Base-by-base conservation (phyloP, 2,113 vertebrate species). In the Brachypodius melanocephalos region DNA sequence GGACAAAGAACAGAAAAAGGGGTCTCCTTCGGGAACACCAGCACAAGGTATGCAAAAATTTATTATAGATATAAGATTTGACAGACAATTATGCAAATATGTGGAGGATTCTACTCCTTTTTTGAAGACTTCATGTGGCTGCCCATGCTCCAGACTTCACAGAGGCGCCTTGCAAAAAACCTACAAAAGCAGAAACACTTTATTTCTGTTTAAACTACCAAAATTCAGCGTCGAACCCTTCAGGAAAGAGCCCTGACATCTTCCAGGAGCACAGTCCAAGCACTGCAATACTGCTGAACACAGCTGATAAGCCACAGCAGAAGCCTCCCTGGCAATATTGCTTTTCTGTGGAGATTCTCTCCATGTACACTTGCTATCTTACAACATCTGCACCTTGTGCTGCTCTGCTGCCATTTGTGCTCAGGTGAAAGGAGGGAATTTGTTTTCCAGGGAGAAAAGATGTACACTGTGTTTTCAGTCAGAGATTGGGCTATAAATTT, bases 341-440 rank as follows among this genome's bases (percentile, higher is more conserved):
- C 24, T 38, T 59, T 86, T 45, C 80, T 36, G 4, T 7, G 65
- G 52, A 71, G 29, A 52, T 71, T 43, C 48, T 49, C 65, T 67
- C 8, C 48, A 3, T 17, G 34, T 28, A 45, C 26, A 2, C 29
- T 74, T 0, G 0, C 43, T 54, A 5, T 45, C 63, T 77, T 29
- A 45, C 52, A 80, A 3, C 49, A 79, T 13, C 57, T 32, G 62
- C 62, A 28, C 68, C 76, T 58, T n/a, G 57, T 79, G 40, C 22
- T n/a, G 2, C 49, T 19, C 0, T 10, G 49, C 65, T 81, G 57
- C 51, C 51, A 17, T 46, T 67, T 92, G 36, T 40, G 42, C 28
- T 73, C 19, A 32, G 49, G 38, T 71, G 34, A 83, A 67, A 81
- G 51, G 65, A 57, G 25, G 49, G 57, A 49, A 59, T 65, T 85